Evolutionary conservation across 1,140 invertebrate genomes (phyloP).

Genomic region (Drosophila sturtevanti): DNA sequence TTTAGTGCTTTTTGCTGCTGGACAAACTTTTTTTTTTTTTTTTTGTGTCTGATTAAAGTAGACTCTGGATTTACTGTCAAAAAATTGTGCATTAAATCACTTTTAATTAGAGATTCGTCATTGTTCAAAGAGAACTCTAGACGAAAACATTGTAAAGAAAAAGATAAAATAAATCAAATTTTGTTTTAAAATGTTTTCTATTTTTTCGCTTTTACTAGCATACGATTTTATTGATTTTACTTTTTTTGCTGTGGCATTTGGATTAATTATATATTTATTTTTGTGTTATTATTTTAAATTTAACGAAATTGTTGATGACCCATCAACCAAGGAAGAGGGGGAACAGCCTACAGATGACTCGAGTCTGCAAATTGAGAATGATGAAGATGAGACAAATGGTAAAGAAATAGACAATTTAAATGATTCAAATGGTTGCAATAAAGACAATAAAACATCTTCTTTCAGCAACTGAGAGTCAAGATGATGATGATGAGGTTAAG

Average conservation of each 20-base stretch:
- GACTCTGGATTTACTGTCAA: neutral
- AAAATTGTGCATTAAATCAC: neutral
- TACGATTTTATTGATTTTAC: too few relatives aligned
- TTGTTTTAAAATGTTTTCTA: neutral
- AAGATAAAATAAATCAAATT: neutral
- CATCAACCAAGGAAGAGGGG: neutral
- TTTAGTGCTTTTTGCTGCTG: slow-evolving; percentile 24
- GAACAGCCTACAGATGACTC: neutral
- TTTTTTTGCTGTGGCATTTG: too few relatives aligned
- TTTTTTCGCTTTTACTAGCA: neutral
- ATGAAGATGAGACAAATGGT: too few relatives aligned
- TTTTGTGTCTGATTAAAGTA: too few relatives aligned
- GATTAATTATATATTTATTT: too few relatives aligned
- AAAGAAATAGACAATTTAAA: too few relatives aligned
- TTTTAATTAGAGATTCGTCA: neutral
- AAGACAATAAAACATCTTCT: neutral
- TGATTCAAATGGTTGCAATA: neutral
- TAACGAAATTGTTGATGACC: neutral
- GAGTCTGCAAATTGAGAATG: neutral
- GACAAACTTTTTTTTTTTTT: slow-evolving; percentile 15
- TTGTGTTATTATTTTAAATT: too few relatives aligned
- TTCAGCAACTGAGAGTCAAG: neutral
- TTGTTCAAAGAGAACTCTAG: neutral
- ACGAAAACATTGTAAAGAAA: neutral
- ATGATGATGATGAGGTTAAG: neutral